Conservation (phyloP, 2,797 vertebrate species). For the Notolabrus celidotus region DNA sequence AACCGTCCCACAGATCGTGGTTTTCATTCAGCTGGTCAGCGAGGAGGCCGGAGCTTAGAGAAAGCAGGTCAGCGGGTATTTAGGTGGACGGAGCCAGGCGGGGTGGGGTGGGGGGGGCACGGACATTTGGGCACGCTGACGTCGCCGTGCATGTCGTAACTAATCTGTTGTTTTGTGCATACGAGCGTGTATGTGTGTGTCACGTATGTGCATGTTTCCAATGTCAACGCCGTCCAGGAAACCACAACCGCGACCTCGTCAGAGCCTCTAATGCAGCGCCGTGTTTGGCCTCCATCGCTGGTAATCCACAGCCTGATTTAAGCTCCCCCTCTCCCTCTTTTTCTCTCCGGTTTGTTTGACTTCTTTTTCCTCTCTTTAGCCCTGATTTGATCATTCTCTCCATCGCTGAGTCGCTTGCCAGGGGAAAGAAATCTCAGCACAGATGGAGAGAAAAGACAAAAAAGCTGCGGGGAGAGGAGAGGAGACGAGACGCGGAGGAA, state of each 20-base stretch:
- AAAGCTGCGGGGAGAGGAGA: constrained; percentile 36
- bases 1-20: constrained; percentile 56
- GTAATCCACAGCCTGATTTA: constrained; percentile 70
- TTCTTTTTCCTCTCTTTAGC: constrained; percentile 28
- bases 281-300: constrained; percentile 61
- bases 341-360: constrained; percentile 12
- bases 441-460: constrained; percentile 60
- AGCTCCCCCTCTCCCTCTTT: constrained; percentile 37
- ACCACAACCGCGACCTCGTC: constrained; percentile 48
- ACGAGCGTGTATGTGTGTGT: neutral
- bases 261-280: constrained; percentile 72
- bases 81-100: constrained; percentile 61
- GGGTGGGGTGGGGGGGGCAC: neutral
- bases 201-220: constrained; percentile 42
- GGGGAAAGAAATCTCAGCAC: constrained; percentile 45
- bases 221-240: constrained; percentile 63
- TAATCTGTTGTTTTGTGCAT: constrained; percentile 41
- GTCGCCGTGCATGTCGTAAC: constrained; percentile 17
- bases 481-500: constrained; percentile 36
- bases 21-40: constrained; percentile 62
- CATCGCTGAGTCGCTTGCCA: constrained; percentile 47
- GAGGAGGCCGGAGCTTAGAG: constrained; percentile 61
- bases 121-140: constrained; percentile 45
- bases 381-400: constrained; percentile 49
- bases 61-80: constrained; percentile 81